Percentiles rank a stretch among this genome's conserved stretches.
Evolutionary conservation across 2,888 invertebrate genomes (phyloP).

Genomic region (Melanophora roralis): DNA sequence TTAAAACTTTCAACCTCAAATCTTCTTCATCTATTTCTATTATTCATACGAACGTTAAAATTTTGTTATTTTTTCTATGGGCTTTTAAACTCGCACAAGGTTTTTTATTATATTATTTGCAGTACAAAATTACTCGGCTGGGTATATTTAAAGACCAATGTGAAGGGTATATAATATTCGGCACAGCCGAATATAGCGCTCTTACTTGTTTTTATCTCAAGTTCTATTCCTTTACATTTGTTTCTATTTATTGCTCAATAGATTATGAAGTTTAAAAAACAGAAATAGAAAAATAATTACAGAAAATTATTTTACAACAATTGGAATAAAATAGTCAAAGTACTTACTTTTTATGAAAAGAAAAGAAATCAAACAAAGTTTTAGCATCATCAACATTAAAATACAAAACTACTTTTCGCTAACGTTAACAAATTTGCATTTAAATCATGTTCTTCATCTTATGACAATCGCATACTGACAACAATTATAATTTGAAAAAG

Average conservation of each 20-base stretch:
- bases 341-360: conserved; percentile 21
- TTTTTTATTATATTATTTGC: too few species aligned
- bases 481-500: conserved; percentile 26
- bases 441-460: conserved; percentile 35
- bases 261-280: background rate
- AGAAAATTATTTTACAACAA: background rate
- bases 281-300: background rate
- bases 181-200: too few species aligned
- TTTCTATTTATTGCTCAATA: conserved; percentile 12
- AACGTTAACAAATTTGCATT: conserved; percentile 36
- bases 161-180: too few species aligned
- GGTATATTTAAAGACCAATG: too few species aligned
- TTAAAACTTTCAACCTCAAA: too few species aligned
- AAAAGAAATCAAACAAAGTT: conserved; percentile 17
- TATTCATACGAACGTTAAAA: too few species aligned
- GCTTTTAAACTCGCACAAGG: too few species aligned
- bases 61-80: too few species aligned
- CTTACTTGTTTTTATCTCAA: background rate
- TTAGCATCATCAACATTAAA: background rate
- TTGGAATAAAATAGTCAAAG: conserved; percentile 20
- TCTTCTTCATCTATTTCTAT: too few species aligned
- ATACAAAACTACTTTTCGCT: conserved; percentile 22
- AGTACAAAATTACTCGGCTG: too few species aligned
- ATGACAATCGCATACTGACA: background rate
- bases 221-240: background rate